Conservation (phyloP, 2,113 vertebrate species). For the Psephotus haematonotus region DNA sequence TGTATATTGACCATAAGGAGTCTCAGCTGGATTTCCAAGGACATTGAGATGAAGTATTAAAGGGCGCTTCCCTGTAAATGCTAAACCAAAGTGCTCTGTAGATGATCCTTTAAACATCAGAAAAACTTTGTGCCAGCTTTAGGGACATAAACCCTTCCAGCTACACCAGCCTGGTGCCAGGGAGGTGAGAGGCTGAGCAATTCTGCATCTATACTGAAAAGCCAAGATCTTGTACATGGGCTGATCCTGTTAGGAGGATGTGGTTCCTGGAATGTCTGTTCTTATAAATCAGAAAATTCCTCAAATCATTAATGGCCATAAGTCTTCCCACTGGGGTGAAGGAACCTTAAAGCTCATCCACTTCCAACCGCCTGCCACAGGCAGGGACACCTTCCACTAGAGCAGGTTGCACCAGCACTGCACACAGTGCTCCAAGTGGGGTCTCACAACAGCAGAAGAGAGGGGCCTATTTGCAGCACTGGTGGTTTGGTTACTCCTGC, state of each 20-base stretch:
- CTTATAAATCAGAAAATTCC: not conserved
- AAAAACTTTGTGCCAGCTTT: not conserved
- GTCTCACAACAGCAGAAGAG: not conserved
- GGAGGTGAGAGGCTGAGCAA: not conserved
- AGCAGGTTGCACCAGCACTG: not conserved
- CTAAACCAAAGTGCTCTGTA: not conserved
- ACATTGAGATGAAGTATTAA: not conserved
- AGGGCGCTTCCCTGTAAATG: not conserved
- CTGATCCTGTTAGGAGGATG: not conserved
- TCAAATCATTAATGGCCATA: not conserved
- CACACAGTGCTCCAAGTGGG: not conserved
- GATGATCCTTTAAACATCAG: not conserved
- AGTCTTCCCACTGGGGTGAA: not conserved
- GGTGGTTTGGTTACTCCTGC: not conserved
- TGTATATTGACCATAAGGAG: not conserved
- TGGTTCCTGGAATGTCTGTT: not conserved
- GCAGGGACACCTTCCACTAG: not conserved
- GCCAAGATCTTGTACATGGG: not conserved
- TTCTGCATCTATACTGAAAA: not conserved
- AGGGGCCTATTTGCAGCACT: not conserved
- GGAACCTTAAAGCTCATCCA: not conserved
- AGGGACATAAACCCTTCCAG: not conserved
- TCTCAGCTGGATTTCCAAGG: not conserved
- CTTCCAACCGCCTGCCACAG: not conserved
- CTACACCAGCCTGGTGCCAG: not conserved